phyloP scores from a whole-genome alignment of 2,888 invertebrate genomes.

The Mechanitis messenoides region DNA sequence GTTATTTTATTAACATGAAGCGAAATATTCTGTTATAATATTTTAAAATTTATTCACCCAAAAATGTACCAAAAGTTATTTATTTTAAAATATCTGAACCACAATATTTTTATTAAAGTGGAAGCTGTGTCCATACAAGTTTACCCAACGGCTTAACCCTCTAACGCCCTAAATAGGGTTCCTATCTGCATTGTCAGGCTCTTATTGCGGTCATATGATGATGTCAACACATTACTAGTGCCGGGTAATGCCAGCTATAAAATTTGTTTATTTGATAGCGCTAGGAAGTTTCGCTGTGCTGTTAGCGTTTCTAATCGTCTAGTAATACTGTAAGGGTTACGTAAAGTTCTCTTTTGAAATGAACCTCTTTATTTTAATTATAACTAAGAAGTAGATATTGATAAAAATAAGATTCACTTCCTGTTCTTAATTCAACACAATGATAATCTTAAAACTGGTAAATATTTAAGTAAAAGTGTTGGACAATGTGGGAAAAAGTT shows the following conservation, averaged over 20 bases:
- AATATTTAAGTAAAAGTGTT: constrained; percentile 8
- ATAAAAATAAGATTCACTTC: background rate
- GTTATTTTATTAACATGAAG: too few species aligned
- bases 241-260: constrained; percentile 29
- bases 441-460: background rate
- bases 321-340: too few species aligned
- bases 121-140: constrained; percentile 28
- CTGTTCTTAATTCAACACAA: background rate
- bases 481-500: constrained; percentile 18
- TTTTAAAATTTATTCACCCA: too few species aligned
- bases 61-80: background rate
- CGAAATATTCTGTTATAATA: too few species aligned
- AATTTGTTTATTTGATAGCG: constrained; percentile 31
- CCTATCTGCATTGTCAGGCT: constrained; percentile 61
- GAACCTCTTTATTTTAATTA: too few species aligned
- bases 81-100: background rate
- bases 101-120: constrained; percentile 1
- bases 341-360: too few species aligned
- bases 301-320: constrained; percentile 13
- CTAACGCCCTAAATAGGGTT: constrained; percentile 47
- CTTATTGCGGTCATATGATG: constrained; percentile 59
- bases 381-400: too few species aligned
- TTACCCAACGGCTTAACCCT: constrained; percentile 43
- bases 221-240: constrained; percentile 58
- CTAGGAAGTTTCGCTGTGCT: constrained; percentile 21